These are phyloP conservation scores for Augiades crinisus DNA, from an alignment of 2,888 invertebrate genomes.

Conservation along the genomic window DNA sequence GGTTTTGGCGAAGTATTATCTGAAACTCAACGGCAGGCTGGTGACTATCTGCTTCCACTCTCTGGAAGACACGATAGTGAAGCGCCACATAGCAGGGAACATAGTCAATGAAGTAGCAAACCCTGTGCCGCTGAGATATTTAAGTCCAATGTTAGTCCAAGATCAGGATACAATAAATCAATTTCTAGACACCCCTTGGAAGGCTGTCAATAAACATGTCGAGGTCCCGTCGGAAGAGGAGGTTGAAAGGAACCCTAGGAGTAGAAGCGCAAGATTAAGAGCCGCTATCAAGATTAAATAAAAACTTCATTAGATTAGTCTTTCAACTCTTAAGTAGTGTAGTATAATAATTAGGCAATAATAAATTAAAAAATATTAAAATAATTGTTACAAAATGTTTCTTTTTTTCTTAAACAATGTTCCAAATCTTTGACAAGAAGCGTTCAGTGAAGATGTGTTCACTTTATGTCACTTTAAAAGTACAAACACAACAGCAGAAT, in stretches of 20 bases:
- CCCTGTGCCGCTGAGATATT: slow-evolving; percentile 86
- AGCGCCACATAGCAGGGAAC: slow-evolving; percentile 92
- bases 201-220: slow-evolving; percentile 90
- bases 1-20: no score
- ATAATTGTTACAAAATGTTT: no score
- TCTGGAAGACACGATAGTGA: slow-evolving; percentile 95
- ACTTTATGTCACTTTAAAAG: no score
- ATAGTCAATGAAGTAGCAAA: slow-evolving; percentile 87
- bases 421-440: no score
- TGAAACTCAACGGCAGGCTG: slow-evolving; percentile 89
- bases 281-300: slow-evolving; percentile 88
- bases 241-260: slow-evolving; percentile 89
- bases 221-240: slow-evolving; percentile 87
- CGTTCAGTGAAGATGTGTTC: no score
- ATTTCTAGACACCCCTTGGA: slow-evolving; percentile 87
- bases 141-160: slow-evolving; percentile 82
- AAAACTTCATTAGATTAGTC: no score
- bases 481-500: no score
- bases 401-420: no score
- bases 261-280: slow-evolving; percentile 94
- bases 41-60: slow-evolving; percentile 95
- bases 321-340: neutral
- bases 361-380: no score
- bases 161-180: slow-evolving; percentile 82
- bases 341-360: no score